Conservation (phyloP, 2,888 invertebrate genomes). For the Calameuta idolon region DNA sequence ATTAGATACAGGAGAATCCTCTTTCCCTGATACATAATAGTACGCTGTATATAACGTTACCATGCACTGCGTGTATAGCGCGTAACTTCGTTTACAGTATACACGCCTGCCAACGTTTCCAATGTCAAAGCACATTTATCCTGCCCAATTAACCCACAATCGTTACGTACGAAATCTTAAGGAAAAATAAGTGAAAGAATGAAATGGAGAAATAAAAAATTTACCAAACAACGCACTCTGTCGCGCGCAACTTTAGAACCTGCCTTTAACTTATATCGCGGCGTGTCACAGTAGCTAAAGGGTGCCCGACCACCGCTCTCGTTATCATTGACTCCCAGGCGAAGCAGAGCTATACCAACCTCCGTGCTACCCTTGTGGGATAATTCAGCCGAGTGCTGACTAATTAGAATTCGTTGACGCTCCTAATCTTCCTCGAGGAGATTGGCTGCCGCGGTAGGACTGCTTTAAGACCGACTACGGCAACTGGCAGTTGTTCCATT, state of each 20-base stretch:
- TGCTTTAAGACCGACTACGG: neutral
- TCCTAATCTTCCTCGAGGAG: constrained; percentile 31
- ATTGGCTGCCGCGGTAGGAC: neutral
- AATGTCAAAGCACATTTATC: neutral
- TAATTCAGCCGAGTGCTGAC: constrained; percentile 48
- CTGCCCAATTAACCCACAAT: neutral
- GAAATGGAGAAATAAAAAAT: neutral
- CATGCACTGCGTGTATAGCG: neutral
- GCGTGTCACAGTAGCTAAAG: constrained; percentile 5
- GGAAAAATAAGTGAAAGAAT: neutral
- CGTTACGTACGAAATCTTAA: neutral
- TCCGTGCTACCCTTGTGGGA: constrained; percentile 16
- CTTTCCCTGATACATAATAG: neutral
- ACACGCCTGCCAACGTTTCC: neutral
- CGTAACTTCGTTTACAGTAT: neutral
- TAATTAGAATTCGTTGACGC: constrained; percentile 53
- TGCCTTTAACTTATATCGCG: constrained; percentile 1
- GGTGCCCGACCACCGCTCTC: constrained; percentile 6
- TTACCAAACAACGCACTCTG: neutral
- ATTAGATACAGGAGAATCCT: neutral
- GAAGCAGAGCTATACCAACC: neutral
- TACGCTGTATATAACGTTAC: neutral
- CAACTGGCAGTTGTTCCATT: neutral
- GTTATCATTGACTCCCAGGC: constrained; percentile 13
- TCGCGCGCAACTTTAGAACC: neutral